Percentiles rank a stretch among this genome's conserved stretches.
phyloP scores from a whole-genome alignment of 2,888 invertebrate species.

The Rhabditoides inermis region DNA sequence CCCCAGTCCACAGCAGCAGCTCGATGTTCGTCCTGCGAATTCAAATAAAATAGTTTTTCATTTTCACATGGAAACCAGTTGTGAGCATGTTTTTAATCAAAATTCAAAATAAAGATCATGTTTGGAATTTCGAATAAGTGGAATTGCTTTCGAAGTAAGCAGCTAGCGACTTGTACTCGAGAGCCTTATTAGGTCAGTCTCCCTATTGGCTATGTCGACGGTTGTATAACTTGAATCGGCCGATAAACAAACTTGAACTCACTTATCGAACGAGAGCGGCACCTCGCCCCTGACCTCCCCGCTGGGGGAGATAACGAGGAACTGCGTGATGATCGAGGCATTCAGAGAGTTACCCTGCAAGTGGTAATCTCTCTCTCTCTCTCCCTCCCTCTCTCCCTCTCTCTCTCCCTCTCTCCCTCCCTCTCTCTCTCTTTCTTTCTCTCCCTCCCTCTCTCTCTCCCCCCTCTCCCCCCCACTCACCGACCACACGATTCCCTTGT shows the following conservation, averaged over 20 bases:
- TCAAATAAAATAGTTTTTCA: background rate
- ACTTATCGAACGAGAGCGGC: conserved; percentile 47
- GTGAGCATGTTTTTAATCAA: background rate
- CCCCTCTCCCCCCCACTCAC: conserved; percentile 13
- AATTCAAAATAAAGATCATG: background rate
- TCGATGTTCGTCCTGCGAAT: conserved; percentile 39
- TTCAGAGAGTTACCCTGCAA: conserved; percentile 46
- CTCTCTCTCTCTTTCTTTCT: conserved; percentile 12
- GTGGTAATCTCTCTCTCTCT: background rate
- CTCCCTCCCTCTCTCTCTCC: conserved; percentile 13
- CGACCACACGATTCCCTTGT: conserved; percentile 45
- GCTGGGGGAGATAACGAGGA: conserved; percentile 31
- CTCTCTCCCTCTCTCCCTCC: background rate
- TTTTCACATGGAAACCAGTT: background rate
- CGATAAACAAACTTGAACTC: too few relatives aligned
- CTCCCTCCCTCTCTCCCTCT: conserved; percentile 12
- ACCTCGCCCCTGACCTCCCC: conserved; percentile 45
- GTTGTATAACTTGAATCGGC: too few relatives aligned
- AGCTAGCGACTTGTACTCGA: too few relatives aligned
- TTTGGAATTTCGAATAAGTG: background rate
- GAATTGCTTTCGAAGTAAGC: background rate
- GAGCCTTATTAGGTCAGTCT: background rate
- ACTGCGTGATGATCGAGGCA: conserved; percentile 37
- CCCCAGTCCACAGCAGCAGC: conserved; percentile 38
- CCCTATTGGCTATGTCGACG: too few relatives aligned